Evolutionary conservation across 2,797 vertebrate species (phyloP).

Genomic region (Chanos chanos): DNA sequence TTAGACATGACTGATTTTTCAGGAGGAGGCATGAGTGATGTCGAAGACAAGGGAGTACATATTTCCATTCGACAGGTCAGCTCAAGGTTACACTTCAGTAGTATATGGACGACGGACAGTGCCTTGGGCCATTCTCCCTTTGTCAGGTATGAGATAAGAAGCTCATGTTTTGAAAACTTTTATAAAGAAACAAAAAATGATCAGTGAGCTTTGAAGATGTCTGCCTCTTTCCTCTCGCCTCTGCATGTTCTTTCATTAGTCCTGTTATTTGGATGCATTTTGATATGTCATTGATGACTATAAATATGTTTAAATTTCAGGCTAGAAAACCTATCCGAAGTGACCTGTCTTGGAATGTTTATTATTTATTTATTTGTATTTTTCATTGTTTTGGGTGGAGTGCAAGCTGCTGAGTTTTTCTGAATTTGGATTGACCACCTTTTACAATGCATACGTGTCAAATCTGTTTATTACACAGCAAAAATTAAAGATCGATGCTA

Average conservation of each 20-base stretch:
- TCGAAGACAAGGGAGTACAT: constrained; percentile 59
- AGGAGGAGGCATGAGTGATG: constrained; percentile 64
- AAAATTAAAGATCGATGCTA: no score
- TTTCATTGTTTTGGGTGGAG: no score
- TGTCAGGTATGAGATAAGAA: constrained; percentile 26
- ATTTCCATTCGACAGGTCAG: constrained; percentile 53
- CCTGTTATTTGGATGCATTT: no score
- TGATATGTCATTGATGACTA: no score
- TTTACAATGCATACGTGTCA: no score
- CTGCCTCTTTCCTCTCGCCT: constrained; percentile 4
- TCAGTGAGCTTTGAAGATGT: constrained; percentile 7
- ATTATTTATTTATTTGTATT: no score
- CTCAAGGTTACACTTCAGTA: constrained; percentile 33
- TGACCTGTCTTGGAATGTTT: no score
- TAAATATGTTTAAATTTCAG: no score
- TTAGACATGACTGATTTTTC: constrained; percentile 73
- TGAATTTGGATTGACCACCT: no score
- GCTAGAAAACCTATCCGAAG: no score
- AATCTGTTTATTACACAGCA: no score
- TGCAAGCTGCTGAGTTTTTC: no score
- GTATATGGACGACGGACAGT: constrained; percentile 15
- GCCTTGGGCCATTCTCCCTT: constrained; percentile 21
- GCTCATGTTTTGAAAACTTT: constrained; percentile 44
- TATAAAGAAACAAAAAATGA: constrained; percentile 5
- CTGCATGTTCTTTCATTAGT: background rate